phyloP scores from a whole-genome alignment of 2,888 invertebrate genomes.

The Fabriciana adippe region DNA sequence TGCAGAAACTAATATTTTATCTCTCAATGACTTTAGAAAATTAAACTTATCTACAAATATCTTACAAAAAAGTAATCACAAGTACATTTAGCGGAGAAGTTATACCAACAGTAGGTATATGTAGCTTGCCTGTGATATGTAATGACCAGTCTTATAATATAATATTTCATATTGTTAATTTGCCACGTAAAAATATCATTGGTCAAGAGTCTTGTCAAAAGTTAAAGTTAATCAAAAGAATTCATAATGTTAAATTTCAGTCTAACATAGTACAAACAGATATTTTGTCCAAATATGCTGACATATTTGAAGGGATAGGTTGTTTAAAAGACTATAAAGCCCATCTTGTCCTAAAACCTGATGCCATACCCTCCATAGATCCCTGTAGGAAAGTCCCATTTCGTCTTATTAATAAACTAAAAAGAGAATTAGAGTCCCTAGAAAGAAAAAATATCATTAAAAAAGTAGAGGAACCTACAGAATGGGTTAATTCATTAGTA shows the following conservation, averaged over 20 bases:
- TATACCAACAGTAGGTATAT: no score
- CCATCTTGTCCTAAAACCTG: not conserved
- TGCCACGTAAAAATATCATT: not conserved
- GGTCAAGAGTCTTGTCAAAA: not conserved
- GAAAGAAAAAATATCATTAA: slow-evolving; percentile 32
- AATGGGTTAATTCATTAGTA: slow-evolving; percentile 39
- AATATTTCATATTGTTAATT: not conserved
- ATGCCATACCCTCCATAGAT: not conserved
- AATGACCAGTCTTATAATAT: not conserved
- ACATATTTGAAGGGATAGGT: not conserved
- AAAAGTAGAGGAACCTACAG: slow-evolving; percentile 35
- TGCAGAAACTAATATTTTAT: no score
- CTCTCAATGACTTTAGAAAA: no score
- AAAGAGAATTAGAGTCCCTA: slow-evolving; percentile 10
- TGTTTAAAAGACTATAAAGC: not conserved
- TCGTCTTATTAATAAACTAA: not conserved
- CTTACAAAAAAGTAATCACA: no score
- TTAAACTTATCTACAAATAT: no score
- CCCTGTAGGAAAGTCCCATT: not conserved
- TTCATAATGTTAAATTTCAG: not conserved
- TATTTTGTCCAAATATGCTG: not conserved
- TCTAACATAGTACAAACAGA: no score
- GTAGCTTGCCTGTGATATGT: no score
- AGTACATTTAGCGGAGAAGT: no score
- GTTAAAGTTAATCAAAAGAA: not conserved